These are phyloP conservation scores for Hirudinaria manillensis DNA, from an alignment of 2,888 invertebrate species.

Conservation along the genomic window DNA sequence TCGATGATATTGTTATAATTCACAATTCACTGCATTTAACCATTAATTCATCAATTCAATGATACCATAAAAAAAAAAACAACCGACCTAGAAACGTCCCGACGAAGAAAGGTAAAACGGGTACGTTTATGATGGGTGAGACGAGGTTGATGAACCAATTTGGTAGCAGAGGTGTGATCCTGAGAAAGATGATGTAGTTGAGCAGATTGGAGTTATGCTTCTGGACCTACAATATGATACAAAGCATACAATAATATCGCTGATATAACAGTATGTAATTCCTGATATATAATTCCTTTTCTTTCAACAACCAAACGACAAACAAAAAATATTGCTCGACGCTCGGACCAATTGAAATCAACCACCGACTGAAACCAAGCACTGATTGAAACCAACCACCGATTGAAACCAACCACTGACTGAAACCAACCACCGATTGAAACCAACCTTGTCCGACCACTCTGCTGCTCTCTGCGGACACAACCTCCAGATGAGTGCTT, in stretches of 20 bases:
- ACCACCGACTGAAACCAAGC: too few relatives aligned
- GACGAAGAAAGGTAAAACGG: conserved; percentile 79
- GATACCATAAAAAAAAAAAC: not conserved
- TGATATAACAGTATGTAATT: too few relatives aligned
- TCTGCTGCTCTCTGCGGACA: conserved; percentile 73
- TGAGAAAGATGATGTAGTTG: conserved; percentile 90
- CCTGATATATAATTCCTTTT: too few relatives aligned
- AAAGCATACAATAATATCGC: conserved; percentile 4
- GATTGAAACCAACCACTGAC: too few relatives aligned
- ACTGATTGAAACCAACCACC: too few relatives aligned
- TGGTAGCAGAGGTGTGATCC: conserved; percentile 93
- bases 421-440: not conserved
- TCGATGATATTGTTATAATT: not conserved
- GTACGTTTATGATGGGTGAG: conserved; percentile 92
- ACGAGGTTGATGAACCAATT: conserved; percentile 98
- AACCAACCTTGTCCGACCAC: conserved; percentile 21
- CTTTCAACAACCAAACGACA: not conserved
- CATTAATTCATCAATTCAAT: too few relatives aligned
- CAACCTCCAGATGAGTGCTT: conserved; percentile 74
- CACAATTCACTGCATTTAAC: too few relatives aligned
- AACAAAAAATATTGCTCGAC: too few relatives aligned
- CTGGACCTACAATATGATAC: conserved; percentile 45
- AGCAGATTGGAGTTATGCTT: conserved; percentile 82
- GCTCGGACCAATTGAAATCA: too few relatives aligned
- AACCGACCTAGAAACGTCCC: conserved; percentile 84